Evolutionary conservation across 2,888 invertebrate genomes (phyloP).

Genomic region (Lamellibrachia satsuma): DNA sequence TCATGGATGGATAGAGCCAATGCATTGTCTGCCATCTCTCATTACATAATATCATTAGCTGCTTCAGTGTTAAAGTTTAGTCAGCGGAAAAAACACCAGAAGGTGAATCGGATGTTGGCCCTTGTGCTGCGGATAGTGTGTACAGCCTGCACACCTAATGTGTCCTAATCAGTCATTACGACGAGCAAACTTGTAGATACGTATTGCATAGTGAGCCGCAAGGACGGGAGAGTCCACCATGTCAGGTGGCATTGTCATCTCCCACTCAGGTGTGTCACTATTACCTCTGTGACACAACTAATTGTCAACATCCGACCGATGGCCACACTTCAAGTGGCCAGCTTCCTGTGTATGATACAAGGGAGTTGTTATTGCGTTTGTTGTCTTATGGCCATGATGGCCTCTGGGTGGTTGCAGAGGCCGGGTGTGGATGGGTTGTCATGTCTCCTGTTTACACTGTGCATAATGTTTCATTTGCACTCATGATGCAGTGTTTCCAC

Average conservation of each 20-base stretch:
- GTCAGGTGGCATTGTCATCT: slow-evolving; percentile 1
- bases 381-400: background rate
- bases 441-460: background rate
- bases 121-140: background rate
- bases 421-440: background rate
- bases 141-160: background rate
- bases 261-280: background rate
- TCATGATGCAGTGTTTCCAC: background rate
- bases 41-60: background rate
- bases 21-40: background rate
- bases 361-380: background rate
- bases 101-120: slow-evolving; percentile 12
- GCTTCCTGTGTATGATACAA: background rate
- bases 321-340: background rate
- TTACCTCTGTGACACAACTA: background rate
- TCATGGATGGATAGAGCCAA: background rate
- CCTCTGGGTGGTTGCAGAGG: background rate
- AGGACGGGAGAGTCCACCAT: background rate
- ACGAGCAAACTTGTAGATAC: background rate
- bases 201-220: background rate
- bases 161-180: background rate
- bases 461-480: background rate
- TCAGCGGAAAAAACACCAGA: background rate
- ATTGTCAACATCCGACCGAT: background rate
- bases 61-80: background rate